A percentile compares a stretch with the other conserved stretches of the same genome.
phyloP scores from a whole-genome alignment of 2,113 vertebrate genomes.

The Calyptomena viridis region DNA sequence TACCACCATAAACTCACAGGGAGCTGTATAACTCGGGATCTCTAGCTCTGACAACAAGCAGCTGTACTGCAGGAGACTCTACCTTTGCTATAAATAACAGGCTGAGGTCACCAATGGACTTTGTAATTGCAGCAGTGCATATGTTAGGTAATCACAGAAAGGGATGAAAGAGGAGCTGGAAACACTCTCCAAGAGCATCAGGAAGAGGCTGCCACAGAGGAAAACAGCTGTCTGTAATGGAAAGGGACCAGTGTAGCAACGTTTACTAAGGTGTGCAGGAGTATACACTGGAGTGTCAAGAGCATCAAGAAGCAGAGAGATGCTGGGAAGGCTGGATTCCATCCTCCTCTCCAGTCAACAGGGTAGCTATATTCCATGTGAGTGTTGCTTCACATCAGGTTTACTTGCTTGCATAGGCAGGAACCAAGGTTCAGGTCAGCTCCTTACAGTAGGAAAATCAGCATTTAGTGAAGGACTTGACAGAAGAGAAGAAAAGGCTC shows the following conservation, averaged over 20 bases:
- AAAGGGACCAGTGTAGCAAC: not conserved
- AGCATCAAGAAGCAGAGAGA: not conserved
- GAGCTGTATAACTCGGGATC: not conserved
- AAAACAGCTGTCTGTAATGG: not conserved
- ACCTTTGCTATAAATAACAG: not conserved
- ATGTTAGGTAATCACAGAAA: not conserved
- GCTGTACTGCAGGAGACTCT: not conserved
- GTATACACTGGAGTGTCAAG: not conserved
- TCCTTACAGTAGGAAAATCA: not conserved
- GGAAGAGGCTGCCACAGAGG: not conserved
- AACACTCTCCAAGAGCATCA: not conserved
- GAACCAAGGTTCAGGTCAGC: not conserved
- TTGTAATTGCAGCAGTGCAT: not conserved
- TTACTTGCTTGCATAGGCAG: not conserved
- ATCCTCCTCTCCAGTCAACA: not conserved
- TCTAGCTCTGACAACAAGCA: not conserved
- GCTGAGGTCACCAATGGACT: not conserved
- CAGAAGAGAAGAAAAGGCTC: not conserved
- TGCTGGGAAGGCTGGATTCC: not conserved
- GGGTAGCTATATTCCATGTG: not conserved
- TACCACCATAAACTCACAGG: not conserved
- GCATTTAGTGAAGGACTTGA: not conserved
- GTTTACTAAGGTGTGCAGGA: not conserved
- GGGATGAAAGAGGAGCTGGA: not conserved
- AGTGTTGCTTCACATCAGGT: not conserved